Evolutionary conservation across 92 coral and sea anemone genomes (phyloP).

Genomic region (Siderastrea radians): DNA sequence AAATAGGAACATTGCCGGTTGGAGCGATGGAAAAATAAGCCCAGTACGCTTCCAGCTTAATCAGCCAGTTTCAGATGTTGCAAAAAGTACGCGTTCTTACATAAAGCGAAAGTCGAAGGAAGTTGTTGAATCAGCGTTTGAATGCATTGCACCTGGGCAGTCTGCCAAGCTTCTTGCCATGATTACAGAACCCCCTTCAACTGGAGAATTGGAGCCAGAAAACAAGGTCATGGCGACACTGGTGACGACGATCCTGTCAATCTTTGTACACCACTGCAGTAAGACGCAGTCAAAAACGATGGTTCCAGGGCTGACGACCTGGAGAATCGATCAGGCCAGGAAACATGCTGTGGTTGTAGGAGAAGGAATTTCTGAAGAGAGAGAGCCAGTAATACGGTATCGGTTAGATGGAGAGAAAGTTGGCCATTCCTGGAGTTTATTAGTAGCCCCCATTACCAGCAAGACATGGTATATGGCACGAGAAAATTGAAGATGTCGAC

Average conservation of each 20-base stretch:
- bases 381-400: too few species aligned
- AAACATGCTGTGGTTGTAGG: too few species aligned
- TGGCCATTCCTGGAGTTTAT: too few species aligned
- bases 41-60: constrained; percentile 48
- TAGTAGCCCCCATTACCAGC: too few species aligned
- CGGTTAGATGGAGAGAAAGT: too few species aligned
- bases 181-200: constrained; percentile 2
- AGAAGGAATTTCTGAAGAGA: too few species aligned
- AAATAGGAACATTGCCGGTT: constrained; percentile 33
- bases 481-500: too few species aligned
- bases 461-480: too few species aligned
- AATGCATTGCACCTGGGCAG: constrained; percentile 66
- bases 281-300: constrained; percentile 47
- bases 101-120: constrained; percentile 51
- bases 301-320: too few species aligned
- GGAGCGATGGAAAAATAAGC: constrained; percentile 60
- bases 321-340: too few species aligned
- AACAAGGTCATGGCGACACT: constrained; percentile 36
- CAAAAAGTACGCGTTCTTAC: constrained; percentile 47
- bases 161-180: constrained; percentile 32
- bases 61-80: constrained; percentile 48
- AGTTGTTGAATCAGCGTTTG: constrained; percentile 32
- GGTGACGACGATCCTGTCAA: constrained; percentile 45
- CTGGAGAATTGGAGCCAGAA: constrained; percentile 6
- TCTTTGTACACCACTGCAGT: constrained; percentile 59